Evolutionary conservation across 2,113 vertebrate species (phyloP).

Genomic region (Thermophis baileyi): DNA sequence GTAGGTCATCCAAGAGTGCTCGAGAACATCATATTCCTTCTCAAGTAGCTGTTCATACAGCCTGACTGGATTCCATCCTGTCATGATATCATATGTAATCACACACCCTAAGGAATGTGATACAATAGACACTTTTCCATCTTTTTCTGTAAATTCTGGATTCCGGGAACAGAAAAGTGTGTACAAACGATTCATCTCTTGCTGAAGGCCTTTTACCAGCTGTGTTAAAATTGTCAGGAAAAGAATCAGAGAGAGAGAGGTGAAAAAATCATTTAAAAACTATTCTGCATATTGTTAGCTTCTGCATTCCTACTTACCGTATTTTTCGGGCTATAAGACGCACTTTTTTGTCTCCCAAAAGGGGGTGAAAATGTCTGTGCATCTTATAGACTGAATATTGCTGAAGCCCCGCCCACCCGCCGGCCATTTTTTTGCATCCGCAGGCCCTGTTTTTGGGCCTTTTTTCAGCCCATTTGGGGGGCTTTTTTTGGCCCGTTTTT

Average conservation of each 20-base stretch:
- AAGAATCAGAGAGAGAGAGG: background rate
- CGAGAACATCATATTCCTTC: slow-evolving; percentile 82
- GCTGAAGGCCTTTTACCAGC: slow-evolving; percentile 95
- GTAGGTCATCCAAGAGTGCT: slow-evolving; percentile 80
- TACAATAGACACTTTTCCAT: slow-evolving; percentile 95
- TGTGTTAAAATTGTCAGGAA: slow-evolving; percentile 50
- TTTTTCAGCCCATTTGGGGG: no score
- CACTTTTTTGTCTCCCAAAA: no score
- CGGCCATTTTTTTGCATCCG: no score
- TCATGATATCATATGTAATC: slow-evolving; percentile 98
- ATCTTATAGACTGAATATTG: no score
- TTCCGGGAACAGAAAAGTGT: slow-evolving; percentile 95
- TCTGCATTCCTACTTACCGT: background rate
- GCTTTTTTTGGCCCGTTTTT: no score
- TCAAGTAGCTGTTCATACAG: slow-evolving; percentile 88
- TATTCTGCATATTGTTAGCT: background rate
- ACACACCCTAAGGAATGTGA: slow-evolving; percentile 97
- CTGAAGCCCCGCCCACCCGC: no score
- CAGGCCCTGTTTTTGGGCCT: no score
- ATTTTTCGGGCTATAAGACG: no score
- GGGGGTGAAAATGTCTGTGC: no score
- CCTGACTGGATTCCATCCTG: slow-evolving; percentile 92
- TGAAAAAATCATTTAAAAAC: background rate
- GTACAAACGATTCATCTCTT: slow-evolving; percentile 94
- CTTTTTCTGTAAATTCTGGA: slow-evolving; percentile 87